phyloP scores from a whole-genome alignment of 2,888 invertebrate genomes.

The Cheilosia variabilis region DNA sequence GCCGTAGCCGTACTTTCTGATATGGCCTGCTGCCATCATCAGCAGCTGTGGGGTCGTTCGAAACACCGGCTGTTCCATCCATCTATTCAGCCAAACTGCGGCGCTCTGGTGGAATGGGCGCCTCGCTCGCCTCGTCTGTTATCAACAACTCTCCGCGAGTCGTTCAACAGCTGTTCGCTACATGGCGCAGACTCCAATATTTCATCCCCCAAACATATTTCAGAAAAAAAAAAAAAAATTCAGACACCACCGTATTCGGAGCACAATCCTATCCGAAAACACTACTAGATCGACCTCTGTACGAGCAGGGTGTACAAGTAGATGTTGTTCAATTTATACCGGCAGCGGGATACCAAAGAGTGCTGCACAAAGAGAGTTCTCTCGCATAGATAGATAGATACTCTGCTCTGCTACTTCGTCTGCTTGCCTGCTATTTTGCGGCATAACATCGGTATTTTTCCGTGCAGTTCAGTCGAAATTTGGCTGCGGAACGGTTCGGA shows the following conservation, averaged over 20 bases:
- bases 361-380: constrained; percentile 43
- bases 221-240: not conserved
- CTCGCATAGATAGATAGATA: constrained; percentile 11
- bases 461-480: constrained; percentile 63
- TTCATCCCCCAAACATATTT: constrained; percentile 43
- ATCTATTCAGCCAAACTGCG: constrained; percentile 40
- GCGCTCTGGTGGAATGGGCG: constrained; percentile 33
- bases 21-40: constrained; percentile 66
- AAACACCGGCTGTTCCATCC: constrained; percentile 71
- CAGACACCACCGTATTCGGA: not conserved
- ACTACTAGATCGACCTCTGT: constrained; percentile 60
- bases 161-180: constrained; percentile 70
- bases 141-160: constrained; percentile 44
- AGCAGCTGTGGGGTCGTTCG: constrained; percentile 67
- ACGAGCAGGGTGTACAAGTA: constrained; percentile 41
- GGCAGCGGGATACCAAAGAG: not conserved
- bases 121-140: constrained; percentile 36
- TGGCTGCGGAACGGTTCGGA: constrained; percentile 64
- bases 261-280: constrained; percentile 14
- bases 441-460: constrained; percentile 48
- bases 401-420: not conserved
- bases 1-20: constrained; percentile 4
- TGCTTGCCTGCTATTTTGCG: constrained; percentile 11
- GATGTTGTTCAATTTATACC: constrained; percentile 6
- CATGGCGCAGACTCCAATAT: constrained; percentile 63